These are phyloP conservation scores for Columba guinea DNA, from an alignment of 2,797 vertebrate genomes.

Conservation along the genomic window DNA sequence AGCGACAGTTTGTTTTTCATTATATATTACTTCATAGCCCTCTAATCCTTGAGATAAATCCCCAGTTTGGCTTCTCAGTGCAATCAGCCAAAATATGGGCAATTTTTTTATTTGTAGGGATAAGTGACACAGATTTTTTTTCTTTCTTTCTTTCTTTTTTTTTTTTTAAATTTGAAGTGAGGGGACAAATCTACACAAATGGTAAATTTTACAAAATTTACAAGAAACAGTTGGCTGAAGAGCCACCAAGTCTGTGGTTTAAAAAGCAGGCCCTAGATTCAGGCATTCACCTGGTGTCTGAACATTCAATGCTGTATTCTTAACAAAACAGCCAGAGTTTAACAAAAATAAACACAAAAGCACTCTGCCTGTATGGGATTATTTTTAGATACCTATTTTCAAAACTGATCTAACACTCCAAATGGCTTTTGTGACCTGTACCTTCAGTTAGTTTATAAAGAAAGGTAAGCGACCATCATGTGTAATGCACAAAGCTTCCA, in stretches of 20 bases:
- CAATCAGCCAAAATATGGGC: neutral
- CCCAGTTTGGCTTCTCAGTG: neutral
- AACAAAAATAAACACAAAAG: neutral
- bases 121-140: neutral
- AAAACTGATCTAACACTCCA: neutral
- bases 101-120: neutral
- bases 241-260: neutral
- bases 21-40: neutral
- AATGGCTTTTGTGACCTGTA: neutral
- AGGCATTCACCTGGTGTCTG: neutral
- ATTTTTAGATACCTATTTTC: neutral
- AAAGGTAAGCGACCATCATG: accelerated
- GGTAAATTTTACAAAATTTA: neutral
- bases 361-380: neutral
- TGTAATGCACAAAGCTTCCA: neutral
- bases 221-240: neutral
- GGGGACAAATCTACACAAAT: neutral
- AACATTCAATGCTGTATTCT: neutral
- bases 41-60: neutral
- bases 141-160: neutral
- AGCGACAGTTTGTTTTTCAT: neutral
- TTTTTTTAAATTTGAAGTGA: neutral
- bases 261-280: neutral
- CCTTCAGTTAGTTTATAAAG: neutral
- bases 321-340: neutral